Base-by-base conservation (phyloP, 2,113 vertebrate genomes). In the Pedionomus torquatus region DNA sequence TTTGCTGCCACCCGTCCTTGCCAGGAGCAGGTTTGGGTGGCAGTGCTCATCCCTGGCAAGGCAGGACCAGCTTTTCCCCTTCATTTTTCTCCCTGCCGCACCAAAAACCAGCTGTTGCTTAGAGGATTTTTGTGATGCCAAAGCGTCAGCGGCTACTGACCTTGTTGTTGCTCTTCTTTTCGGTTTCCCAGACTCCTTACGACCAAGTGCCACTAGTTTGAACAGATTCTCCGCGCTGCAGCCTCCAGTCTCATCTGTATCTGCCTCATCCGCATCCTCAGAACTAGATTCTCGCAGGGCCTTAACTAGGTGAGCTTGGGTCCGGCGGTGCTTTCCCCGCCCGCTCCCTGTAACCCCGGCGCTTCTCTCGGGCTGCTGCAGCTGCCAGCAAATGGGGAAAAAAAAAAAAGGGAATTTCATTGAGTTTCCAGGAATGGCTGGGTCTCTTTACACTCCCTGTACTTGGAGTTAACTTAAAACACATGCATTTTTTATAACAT, bases 181-280 rank as follows among this genome's bases (percentile, higher is more conserved):
- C 69, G 1, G 69, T 74, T 72, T 97, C 35, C 89, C 98, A 99
- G 99, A 99, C 94, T 97, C 98, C 63, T 98, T 99, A 83, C 98
- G 99, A 94, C 98, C 98, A 94, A 97, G 98, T 91, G 98, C 98
- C 97, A 98, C 98, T 96, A 99, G 98, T 96, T 98, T 99, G 96
- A 99, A 99, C 98, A 98, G 99, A 71, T 99, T 98, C 97, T 99
- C 99, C 70, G 98, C 99, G 4, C 98, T 99, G 93, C 99, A 99
- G 98, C 97, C 98, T 81, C 98, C 99, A n/a, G 97, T 98, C 41
- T 95, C 97, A 93, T 98, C 97, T 65, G 97, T 97, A 35, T 97
- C 99, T 58, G 89, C 98, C 24, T 97, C 98, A 72, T 77, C 97
- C 26, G 89, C 98, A 31, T 98, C 99, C 70, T 93, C 98, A 52